Percentiles rank a stretch among this genome's conserved stretches.
Conservation (phyloP, 2,888 invertebrate genomes). For the Shargacucullia verbasci region DNA sequence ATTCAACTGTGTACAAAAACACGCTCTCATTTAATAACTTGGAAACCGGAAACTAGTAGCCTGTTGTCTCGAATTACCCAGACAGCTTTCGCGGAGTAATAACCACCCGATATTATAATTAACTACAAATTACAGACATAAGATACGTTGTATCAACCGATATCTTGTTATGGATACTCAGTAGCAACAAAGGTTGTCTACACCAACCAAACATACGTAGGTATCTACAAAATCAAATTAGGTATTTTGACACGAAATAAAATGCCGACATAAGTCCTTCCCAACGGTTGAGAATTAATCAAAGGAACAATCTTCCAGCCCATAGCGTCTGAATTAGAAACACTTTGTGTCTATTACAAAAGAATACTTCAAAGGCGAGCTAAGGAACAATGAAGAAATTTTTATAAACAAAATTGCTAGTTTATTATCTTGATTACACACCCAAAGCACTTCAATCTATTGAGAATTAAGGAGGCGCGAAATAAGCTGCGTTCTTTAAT, state of each 20-base stretch:
- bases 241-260: conserved; percentile 38
- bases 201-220: neutral
- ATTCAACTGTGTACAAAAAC: neutral
- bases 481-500: conserved; percentile 15
- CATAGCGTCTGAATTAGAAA: conserved; percentile 67
- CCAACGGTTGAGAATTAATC: conserved; percentile 67
- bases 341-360: conserved; percentile 71
- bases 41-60: neutral
- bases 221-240: conserved; percentile 19
- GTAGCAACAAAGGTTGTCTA: no score
- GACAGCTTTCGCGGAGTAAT: neutral
- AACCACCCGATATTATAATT: conserved; percentile 2
- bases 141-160: no score
- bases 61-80: conserved; percentile 12
- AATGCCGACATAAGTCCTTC: conserved; percentile 36
- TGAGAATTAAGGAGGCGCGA: conserved; percentile 18
- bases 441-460: conserved; percentile 31
- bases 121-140: neutral
- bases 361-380: conserved; percentile 66
- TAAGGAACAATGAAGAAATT: conserved; percentile 47
- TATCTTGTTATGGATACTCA: no score
- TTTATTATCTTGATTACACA: conserved; percentile 58
- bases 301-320: conserved; percentile 72
- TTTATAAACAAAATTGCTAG: conserved; percentile 58
- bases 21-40: neutral